Evolutionary conservation across 37 sponge, comb jelly and placozoan genomes (phyloP).

Genomic region (Bolinopsis microptera): DNA sequence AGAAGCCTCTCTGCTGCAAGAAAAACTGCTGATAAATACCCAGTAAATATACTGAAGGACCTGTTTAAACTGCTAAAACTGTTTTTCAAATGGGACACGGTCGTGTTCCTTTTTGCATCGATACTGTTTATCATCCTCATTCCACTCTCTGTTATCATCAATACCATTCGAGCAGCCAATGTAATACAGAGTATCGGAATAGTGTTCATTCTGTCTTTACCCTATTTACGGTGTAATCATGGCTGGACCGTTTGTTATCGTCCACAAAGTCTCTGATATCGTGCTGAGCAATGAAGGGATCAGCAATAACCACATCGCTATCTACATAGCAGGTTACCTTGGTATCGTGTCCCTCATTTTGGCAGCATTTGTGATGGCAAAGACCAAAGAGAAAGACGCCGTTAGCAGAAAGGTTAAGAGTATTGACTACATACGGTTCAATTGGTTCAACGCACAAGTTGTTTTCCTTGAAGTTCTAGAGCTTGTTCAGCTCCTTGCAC

Average conservation of each 20-base stretch:
- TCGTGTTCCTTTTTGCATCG: conserved; percentile 30
- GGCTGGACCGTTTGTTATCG: conserved; percentile 26
- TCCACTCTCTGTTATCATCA: conserved; percentile 50
- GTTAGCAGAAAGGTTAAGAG: conserved; percentile 2
- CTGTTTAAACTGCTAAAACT: background rate
- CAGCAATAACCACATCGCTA: background rate
- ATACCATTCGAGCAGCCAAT: background rate
- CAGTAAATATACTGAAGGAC: conserved; percentile 3
- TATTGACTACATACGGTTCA: conserved; percentile 45
- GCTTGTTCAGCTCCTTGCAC: conserved; percentile 23
- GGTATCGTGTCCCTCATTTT: background rate
- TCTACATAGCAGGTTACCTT: background rate
- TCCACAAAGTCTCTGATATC: conserved; percentile 1
- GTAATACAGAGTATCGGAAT: background rate
- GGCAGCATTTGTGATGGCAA: background rate
- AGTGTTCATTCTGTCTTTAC: background rate
- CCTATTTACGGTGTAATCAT: conserved; percentile 20
- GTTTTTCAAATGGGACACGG: conserved; percentile 44
- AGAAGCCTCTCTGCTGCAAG: conserved; percentile 27
- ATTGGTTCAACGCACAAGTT: conserved; percentile 44
- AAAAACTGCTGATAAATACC: conserved; percentile 2
- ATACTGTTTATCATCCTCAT: conserved; percentile 44
- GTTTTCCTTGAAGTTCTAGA: conserved; percentile 1
- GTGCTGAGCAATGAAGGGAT: background rate
- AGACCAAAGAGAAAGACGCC: background rate